Evolutionary conservation across 2,888 invertebrate genomes (phyloP).

Genomic region (Scaptomyza reducta): DNA sequence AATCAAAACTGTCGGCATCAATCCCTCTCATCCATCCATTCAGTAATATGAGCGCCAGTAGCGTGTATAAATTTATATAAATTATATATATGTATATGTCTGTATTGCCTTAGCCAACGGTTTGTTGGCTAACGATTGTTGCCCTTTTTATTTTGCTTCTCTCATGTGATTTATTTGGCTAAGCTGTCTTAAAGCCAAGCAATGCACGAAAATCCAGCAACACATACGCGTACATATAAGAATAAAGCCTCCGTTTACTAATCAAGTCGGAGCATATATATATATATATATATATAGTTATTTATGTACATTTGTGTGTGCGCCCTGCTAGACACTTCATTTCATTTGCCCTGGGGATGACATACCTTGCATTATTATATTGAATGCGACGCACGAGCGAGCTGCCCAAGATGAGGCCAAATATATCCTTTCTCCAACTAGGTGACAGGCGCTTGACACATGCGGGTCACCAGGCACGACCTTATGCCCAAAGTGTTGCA

Average conservation of each 20-base stretch:
- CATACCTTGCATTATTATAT: constrained; percentile 42
- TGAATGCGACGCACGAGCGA: constrained; percentile 74
- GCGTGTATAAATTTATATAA: constrained; percentile 49
- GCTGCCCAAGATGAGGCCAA: constrained; percentile 18
- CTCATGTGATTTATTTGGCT: constrained; percentile 70
- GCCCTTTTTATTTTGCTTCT: constrained; percentile 37
- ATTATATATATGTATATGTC: constrained; percentile 41
- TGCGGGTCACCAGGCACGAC: constrained; percentile 48
- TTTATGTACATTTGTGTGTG: constrained; percentile 3
- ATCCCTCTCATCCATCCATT: constrained; percentile 48
- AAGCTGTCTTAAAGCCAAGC: constrained; percentile 72
- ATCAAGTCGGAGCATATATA: constrained; percentile 29
- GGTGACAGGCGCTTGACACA: constrained; percentile 70
- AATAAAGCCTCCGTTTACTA: constrained; percentile 32
- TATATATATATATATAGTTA: neutral
- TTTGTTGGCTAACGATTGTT: constrained; percentile 42
- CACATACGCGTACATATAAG: constrained; percentile 39
- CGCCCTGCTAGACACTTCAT: constrained; percentile 48
- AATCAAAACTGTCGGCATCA: constrained; percentile 64
- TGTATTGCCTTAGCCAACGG: constrained; percentile 41
- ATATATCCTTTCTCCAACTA: constrained; percentile 40
- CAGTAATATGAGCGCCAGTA: constrained; percentile 43
- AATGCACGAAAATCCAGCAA: constrained; percentile 59
- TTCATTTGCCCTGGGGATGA: constrained; percentile 49
- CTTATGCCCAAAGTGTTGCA: constrained; percentile 50